Conservation (phyloP, 1,140 invertebrate genomes). For the Caenorhabditis latens region DNA sequence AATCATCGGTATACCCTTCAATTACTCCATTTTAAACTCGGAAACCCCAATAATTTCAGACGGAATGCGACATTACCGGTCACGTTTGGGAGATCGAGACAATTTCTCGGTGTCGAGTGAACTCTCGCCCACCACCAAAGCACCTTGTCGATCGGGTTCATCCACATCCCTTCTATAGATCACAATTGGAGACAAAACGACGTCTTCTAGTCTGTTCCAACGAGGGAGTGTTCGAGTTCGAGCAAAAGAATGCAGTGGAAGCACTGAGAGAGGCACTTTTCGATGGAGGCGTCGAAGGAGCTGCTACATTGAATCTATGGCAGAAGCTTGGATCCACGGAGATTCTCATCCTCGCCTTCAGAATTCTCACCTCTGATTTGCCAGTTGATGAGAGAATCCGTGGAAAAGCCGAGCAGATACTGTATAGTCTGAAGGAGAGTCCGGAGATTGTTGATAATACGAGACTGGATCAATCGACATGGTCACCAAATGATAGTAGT, state of each 20-base stretch:
- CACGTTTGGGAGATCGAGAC: slow-evolving; percentile 60
- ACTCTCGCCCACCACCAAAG: not conserved
- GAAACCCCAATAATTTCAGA: not conserved
- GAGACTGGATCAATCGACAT: slow-evolving; percentile 22
- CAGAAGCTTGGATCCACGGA: slow-evolving; percentile 57
- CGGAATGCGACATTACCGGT: slow-evolving; percentile 42
- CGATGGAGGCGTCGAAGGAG: slow-evolving; percentile 53
- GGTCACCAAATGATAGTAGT: slow-evolving; percentile 60
- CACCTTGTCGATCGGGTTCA: slow-evolving; percentile 65
- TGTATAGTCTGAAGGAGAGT: not conserved
- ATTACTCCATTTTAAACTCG: not conserved
- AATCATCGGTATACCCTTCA: not conserved
- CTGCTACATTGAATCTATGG: slow-evolving; percentile 1
- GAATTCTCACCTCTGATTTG: slow-evolving; percentile 17
- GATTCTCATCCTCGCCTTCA: slow-evolving; percentile 39
- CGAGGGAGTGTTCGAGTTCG: slow-evolving; percentile 69
- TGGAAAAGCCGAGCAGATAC: slow-evolving; percentile 44
- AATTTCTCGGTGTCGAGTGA: not conserved
- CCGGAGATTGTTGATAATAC: slow-evolving; percentile 8
- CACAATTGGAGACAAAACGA: slow-evolving; percentile 61
- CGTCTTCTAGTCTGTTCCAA: slow-evolving; percentile 68
- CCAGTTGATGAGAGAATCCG: slow-evolving; percentile 55
- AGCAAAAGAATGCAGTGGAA: slow-evolving; percentile 68
- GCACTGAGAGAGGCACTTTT: slow-evolving; percentile 62
- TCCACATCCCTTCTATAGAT: slow-evolving; percentile 59